Base-by-base conservation (phyloP, 2,888 invertebrate genomes). In the Synergus laeviventris region DNA sequence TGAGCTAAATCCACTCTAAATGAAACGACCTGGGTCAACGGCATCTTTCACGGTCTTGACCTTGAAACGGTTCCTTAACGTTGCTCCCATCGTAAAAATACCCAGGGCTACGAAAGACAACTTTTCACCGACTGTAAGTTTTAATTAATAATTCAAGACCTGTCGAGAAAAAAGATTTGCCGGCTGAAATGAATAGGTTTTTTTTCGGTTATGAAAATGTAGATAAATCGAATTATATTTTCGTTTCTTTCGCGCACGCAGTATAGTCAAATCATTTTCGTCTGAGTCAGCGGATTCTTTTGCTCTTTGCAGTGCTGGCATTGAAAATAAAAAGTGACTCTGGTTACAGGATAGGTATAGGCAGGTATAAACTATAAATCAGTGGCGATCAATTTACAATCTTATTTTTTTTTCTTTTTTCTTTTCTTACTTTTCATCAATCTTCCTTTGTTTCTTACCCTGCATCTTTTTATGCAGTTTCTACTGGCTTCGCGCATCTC, bases 11-110 rank as follows among this genome's bases (percentile, higher is more conserved):
- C 78, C 76, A 74, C 76, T 74, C 73, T 73, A 75, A 78, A 80
- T 81, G 76, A 84, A 85, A 85, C 84, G 85, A 86, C 84, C 86
- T 86, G 81, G 86, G 86, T 86, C 84, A 86, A 86, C 82, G 82
- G 81, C 81, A 78, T 77, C 75, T 78, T 80, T 79, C 78, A 78
- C 78, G 61, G 78, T 78, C 79, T 82, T 77, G 78, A 78, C 79
- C 81, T 80, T 79, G 78, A 83, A 79, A 79, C 81, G 77, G 82
- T 85, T 83, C 80, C 82, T 85, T 80, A 82, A 82, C 80, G 76
- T 82, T 78, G 75, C 76, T 70, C 70, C 64, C 54, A 66, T 66
- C 59, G 31, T 42, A 36, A 70, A 49, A 18, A 18, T n/a, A 45
- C n/a, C 49, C 70, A 49, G n/a, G 36, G 70, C 49, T 70, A 24